Evolutionary conservation across 1,140 invertebrate genomes (phyloP), one percentile per base, ranked within the genome.

Genomic region (Polypedilum pembai): DNA sequence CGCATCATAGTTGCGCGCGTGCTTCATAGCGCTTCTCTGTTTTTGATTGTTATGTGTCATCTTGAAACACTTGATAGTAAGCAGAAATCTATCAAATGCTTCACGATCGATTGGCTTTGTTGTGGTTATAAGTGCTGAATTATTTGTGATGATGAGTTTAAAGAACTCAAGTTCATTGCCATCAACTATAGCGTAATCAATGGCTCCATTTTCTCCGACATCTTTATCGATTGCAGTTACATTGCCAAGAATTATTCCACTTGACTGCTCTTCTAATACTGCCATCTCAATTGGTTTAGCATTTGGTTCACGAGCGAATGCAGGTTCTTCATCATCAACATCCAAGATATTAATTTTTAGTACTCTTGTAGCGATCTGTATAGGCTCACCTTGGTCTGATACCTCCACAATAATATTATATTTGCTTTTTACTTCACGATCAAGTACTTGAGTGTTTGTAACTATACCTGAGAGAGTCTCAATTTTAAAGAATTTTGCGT

Each of bases 301-400:
- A 80, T 90, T 87, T 88, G 88, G 78, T 69, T 85, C 87, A 76
- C 91, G 85, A 7, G 85, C 86, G 76, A 94, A 93, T 73, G 87
- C 84, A 0, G 92, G 92, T 74, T 89, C 87, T 77, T 93, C 91
- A 78, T 94, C 92, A 77, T 94, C 91, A 10, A 92, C 87, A 77
- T 94, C 92, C 2, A 87, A 84, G 0, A 94, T 85, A 15, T 85
- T 85, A 0, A 94, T 87, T 74, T 87, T 86, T 0, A 92, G 83
- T 0, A 92, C 86, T 73, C 89, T 82, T 0, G 90, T 90, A 0
- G 88, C 86, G 75, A 91, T 89, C 77, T 94, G 92, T 8, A 90
- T 89, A 1, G 91, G 91, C 66, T 86, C 84, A 0, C 92, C 92
- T 18, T 88, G 83, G 80, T 94, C 92, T 74, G 88, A 87, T 1